Evolutionary conservation across 2,113 vertebrate genomes (phyloP).

Genomic region (Brachypodius melanocephalos): DNA sequence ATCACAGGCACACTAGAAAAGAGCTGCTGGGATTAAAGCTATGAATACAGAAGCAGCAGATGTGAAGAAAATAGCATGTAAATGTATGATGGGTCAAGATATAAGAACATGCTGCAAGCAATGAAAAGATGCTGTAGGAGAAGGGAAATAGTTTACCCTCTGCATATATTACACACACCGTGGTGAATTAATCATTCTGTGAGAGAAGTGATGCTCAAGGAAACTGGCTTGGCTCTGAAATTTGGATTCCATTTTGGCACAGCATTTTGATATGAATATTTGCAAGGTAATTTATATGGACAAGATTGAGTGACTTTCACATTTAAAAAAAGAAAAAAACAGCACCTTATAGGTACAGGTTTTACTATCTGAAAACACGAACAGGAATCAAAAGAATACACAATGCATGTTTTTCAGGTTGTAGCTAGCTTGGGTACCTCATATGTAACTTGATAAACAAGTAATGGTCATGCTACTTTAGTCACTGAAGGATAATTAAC

Average conservation of each 20-base stretch:
- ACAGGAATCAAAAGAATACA: neutral
- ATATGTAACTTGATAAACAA: neutral
- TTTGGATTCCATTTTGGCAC: neutral
- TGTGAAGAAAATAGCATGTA: slow-evolving; percentile 9
- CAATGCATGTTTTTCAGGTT: neutral
- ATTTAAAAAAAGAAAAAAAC: neutral
- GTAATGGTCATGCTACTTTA: neutral
- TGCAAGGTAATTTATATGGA: neutral
- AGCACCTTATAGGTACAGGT: neutral
- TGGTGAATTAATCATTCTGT: neutral
- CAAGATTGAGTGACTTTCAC: neutral
- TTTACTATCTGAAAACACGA: neutral
- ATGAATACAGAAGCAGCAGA: slow-evolving; percentile 3
- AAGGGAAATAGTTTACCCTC: slow-evolving; percentile 19
- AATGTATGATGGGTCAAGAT: slow-evolving; percentile 19
- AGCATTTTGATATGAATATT: neutral
- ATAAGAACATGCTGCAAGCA: neutral
- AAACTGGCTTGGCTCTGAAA: neutral
- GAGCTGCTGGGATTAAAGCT: neutral
- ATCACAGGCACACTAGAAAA: neutral
- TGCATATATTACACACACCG: neutral
- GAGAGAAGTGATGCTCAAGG: neutral
- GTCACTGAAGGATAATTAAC: neutral
- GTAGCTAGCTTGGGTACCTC: neutral
- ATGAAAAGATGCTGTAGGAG: slow-evolving; percentile 9